Percentiles rank a stretch among this genome's conserved stretches.
These are phyloP conservation scores for Trachelus troglodyta DNA, from an alignment of 2,888 invertebrate species.

Conservation along the genomic window DNA sequence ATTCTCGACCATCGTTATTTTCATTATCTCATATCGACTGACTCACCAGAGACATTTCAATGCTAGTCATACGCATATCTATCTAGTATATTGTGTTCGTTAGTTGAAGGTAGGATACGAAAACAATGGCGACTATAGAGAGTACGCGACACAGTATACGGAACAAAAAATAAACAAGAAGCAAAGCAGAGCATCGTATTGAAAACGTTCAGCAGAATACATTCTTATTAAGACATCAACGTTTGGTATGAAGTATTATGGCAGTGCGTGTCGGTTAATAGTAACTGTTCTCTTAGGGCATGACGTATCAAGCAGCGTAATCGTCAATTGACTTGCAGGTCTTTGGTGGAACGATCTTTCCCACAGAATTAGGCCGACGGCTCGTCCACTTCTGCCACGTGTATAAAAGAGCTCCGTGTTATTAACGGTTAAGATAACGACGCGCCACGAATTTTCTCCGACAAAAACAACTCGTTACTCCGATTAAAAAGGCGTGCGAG, in stretches of 20 bases:
- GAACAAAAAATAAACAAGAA: background rate
- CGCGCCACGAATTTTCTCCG: background rate
- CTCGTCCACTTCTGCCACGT: background rate
- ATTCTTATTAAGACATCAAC: background rate
- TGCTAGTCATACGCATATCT: background rate
- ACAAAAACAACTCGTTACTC: background rate
- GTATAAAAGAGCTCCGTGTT: background rate
- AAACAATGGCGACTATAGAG: background rate
- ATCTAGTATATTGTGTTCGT: background rate
- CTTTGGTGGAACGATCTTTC: constrained; percentile 35
- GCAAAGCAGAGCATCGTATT: background rate
- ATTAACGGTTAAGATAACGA: background rate
- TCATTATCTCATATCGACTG: background rate
- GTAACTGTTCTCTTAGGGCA: background rate
- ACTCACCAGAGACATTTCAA: background rate
- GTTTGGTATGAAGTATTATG: background rate
- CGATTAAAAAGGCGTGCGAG: background rate
- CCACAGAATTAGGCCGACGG: constrained; percentile 1
- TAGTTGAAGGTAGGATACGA: background rate
- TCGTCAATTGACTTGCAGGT: constrained; percentile 48
- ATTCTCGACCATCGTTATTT: background rate
- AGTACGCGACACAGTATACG: background rate
- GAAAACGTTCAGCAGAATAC: background rate
- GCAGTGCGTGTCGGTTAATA: background rate
- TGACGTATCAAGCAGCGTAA: constrained; percentile 23